A percentile compares a stretch with the other conserved stretches of the same genome.
These are phyloP conservation scores for Gallinago media DNA, from an alignment of 2,113 vertebrate genomes.

Conservation along the genomic window DNA sequence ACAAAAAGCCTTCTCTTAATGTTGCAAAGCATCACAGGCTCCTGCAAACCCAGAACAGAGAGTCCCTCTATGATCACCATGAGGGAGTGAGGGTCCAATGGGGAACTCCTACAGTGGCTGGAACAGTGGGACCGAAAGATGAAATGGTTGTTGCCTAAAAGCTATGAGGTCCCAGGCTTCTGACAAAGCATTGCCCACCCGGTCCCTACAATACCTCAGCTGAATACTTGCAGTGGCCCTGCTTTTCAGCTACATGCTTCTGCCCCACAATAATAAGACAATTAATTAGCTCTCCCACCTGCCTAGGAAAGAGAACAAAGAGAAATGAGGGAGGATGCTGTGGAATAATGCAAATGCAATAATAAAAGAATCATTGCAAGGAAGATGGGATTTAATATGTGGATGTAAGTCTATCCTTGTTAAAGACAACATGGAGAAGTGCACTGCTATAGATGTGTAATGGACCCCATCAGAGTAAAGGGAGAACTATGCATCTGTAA, in stretches of 20 bases:
- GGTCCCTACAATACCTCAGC: background rate
- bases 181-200: background rate
- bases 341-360: background rate
- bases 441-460: background rate
- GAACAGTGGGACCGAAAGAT: background rate
- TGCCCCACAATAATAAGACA: background rate
- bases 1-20: background rate
- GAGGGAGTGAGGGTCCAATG: fast-evolving
- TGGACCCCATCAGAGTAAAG: background rate
- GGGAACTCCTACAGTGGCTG: background rate
- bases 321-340: background rate
- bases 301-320: background rate
- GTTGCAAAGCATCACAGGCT: background rate
- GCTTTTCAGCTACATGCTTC: background rate
- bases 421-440: background rate
- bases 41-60: background rate
- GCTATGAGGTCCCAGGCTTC: background rate
- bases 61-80: background rate
- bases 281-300: background rate
- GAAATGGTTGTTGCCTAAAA: background rate
- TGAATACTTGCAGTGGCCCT: background rate
- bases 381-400: background rate
- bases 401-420: background rate
- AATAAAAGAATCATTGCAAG: background rate
- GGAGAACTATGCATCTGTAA: background rate